A percentile compares a stretch with the other conserved stretches of the same genome.
Conservation (phyloP, 23 tunicate species). For the Corella eumyota region DNA sequence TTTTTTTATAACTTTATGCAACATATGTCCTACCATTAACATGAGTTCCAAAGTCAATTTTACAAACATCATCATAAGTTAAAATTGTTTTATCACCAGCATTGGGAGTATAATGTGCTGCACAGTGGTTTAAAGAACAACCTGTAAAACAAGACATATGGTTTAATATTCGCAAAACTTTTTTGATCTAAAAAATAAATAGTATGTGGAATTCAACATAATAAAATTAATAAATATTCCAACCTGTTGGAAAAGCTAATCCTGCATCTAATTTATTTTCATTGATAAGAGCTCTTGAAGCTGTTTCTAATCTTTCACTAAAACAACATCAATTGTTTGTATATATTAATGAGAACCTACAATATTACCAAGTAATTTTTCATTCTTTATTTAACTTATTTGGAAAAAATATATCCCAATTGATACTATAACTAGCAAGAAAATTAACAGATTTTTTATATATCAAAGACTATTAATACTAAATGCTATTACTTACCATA, state of each 20-base stretch:
- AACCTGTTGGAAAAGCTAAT: constrained; percentile 87
- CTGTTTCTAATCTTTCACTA: constrained; percentile 72
- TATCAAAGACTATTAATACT: not conserved
- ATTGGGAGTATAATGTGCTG: constrained; percentile 99
- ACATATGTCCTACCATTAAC: constrained; percentile 97
- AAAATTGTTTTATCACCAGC: constrained; percentile 97
- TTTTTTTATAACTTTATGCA: too few relatives aligned
- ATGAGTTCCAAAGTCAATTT: constrained; percentile 99
- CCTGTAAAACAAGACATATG: constrained; percentile 39
- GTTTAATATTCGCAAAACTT: too few relatives aligned
- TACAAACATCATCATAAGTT: constrained; percentile 92
- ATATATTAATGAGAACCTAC: not conserved
- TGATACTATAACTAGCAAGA: too few relatives aligned
- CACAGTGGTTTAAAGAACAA: constrained; percentile 96
- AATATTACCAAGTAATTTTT: not conserved
- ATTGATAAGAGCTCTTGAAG: constrained; percentile 71
- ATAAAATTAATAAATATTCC: too few relatives aligned
- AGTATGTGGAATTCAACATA: too few relatives aligned
- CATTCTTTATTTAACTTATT: not conserved
- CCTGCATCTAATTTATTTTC: constrained; percentile 89
- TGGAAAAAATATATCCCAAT: too few relatives aligned
- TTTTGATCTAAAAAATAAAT: too few relatives aligned
- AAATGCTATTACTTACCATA: constrained; percentile 43
- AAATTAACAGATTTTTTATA: too few relatives aligned
- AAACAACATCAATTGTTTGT: not conserved